Evolutionary conservation across 2,888 invertebrate species (phyloP), one percentile per base, ranked within the genome.

Genomic region (Invenusta paracnida): DNA sequence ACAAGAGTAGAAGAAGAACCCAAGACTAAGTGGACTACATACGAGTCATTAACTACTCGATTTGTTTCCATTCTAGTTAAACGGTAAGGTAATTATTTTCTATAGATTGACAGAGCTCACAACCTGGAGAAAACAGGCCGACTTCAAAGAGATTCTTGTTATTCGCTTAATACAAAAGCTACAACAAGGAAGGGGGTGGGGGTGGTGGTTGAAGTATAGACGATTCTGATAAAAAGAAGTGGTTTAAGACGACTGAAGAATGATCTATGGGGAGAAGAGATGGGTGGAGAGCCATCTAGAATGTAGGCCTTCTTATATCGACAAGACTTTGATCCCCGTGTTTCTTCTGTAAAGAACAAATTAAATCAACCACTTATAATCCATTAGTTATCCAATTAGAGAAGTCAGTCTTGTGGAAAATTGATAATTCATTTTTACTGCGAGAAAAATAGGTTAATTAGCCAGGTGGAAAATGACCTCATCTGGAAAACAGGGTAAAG

Each of bases 331-430:
- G 73, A 73, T 73, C 73, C 73, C 27, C 5, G 23, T n/a, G n/a
- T n/a, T 73, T 13, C 73, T 73, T 73, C 73, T 73, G 23, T 73
- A 23, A 23, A 23, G 73, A 23, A 73, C 25, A 73, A 73, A 73
- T 73, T 73, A 73, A 73, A 73, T 73, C 73, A 73, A 73, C 73
- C 73, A 73, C 73, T 73, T 73, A 73, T 73, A 73, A 73, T 73
- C 73, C 73, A 73, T 73, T 73, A 73, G 73, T 73, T 73, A 73
- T 73, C 73, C 73, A 73, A 73, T 73, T 73, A 73, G 73, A 23
- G 73, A 73, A 73, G 73, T 73, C 73, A 73, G 73, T 73, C 73
- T 73, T 5, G 73, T 73, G 73, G 73, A 73, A 73, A 73, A 73
- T 73, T 73, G 25, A 73, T 73, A 73, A 73, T 73, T 73, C 23